These are phyloP conservation scores for Listrodromus nycthemerus DNA, from an alignment of 2,888 invertebrate species.

Conservation along the genomic window DNA sequence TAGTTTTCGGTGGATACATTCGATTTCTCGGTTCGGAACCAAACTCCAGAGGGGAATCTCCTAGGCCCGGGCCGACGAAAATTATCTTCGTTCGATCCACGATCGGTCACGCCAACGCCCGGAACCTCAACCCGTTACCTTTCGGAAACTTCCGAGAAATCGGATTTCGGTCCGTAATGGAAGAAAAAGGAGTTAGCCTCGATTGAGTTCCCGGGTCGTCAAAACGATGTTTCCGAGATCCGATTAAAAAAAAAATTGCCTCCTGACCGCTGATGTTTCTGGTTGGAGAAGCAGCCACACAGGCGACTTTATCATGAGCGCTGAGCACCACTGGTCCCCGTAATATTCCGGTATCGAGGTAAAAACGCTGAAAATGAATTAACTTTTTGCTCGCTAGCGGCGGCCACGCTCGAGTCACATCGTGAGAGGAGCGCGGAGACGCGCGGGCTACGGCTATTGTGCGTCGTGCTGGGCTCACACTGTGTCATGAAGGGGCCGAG, in stretches of 20 bases:
- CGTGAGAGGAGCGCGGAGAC: constrained; percentile 67
- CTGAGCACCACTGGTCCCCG: constrained; percentile 75
- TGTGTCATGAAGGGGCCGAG: constrained; percentile 63
- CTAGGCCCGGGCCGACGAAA: constrained; percentile 44
- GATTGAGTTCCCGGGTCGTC: constrained; percentile 44
- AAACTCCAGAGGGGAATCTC: constrained; percentile 12
- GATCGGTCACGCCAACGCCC: constrained; percentile 64
- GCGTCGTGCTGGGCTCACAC: constrained; percentile 60
- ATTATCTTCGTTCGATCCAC: constrained; percentile 65
- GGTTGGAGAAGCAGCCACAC: background rate
- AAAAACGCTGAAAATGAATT: constrained; percentile 82
- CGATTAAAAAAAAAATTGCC: constrained; percentile 56
- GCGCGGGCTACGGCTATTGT: constrained; percentile 68
- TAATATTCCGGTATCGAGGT: constrained; percentile 78
- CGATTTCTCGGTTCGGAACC: constrained; percentile 49
- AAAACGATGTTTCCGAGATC: constrained; percentile 22
- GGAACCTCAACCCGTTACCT: constrained; percentile 19
- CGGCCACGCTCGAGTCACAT: constrained; percentile 76
- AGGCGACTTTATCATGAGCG: constrained; percentile 8
- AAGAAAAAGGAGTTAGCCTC: constrained; percentile 28
- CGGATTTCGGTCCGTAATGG: constrained; percentile 44
- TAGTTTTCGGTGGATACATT: constrained; percentile 31
- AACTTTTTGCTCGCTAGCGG: constrained; percentile 78
- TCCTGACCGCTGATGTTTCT: background rate
- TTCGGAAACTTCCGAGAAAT: constrained; percentile 63